Base-by-base conservation (phyloP, 2,888 invertebrate genomes). In the Pachymerium ferrugineum region DNA sequence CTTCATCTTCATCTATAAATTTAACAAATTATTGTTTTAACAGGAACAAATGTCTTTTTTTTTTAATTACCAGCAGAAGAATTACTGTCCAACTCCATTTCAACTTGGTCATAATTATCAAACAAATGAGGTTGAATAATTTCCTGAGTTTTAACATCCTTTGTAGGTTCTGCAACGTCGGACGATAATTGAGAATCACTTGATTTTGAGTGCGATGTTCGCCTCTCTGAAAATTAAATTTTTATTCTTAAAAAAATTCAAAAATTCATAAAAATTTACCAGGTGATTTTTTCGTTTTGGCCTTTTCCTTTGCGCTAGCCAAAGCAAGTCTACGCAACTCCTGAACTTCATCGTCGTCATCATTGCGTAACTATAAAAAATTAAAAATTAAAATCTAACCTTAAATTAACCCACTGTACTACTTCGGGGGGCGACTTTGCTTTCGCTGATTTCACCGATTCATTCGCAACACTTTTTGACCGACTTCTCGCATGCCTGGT, bases 31-130 rank as follows among this genome's bases (percentile, higher is more conserved):
- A n/a, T n/a, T n/a, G n/a, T n/a, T n/a, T n/a, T n/a, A n/a, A n/a
- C n/a, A n/a, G n/a, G n/a, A n/a, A n/a, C n/a, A n/a, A n/a, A n/a
- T n/a, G n/a, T n/a, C 14, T 29, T 19, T 28, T 29, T 16, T 4
- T 14, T 16, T 10, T 31, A 19, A 69, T 16, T n/a, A 12, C 30
- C 38, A 19, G n/a, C 42, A 8, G 28, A 42, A 19, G n/a, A n/a
- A 72, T 54, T 72, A 31, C 74, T 75, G 31, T 75, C 75, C 67
- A 75, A 70, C 35, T 75, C 75, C 75, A 75, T 75, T 22, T 68
- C 47, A 70, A 75, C 75, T 67, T 75, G 74, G 14, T 75, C 75
- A 67, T 75, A 75, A 74, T 75, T 75, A 70, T 75, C 75, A 31
- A 16, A 68, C 16, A 69, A 22, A 19, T 69, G 69, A 1, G 62